Evolutionary conservation across 2,888 invertebrate genomes (phyloP).

Genomic region (Acanthacorydalis orientalis): DNA sequence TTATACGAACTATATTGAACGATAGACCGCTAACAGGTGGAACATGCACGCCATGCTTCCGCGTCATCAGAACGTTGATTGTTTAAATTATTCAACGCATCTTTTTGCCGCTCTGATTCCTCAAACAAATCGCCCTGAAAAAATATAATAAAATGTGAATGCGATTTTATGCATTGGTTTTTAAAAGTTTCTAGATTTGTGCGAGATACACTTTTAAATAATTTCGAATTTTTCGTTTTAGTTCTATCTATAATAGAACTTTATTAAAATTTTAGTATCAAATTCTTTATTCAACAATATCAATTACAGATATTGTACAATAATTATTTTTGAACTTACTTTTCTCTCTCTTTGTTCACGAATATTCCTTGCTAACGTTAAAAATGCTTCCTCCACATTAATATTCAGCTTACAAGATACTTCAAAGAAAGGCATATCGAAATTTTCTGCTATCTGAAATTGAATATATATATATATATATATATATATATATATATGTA

Average conservation of each 20-base stretch:
- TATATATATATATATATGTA: too few relatives aligned
- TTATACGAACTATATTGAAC: not conserved
- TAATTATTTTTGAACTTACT: slow-evolving; percentile 27
- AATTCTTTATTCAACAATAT: too few relatives aligned
- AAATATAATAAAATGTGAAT: too few relatives aligned
- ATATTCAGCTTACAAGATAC: slow-evolving; percentile 76
- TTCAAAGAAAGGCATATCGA: slow-evolving; percentile 78
- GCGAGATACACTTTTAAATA: too few relatives aligned
- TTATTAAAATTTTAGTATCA: too few relatives aligned
- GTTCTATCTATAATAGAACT: too few relatives aligned
- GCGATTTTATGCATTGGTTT: too few relatives aligned
- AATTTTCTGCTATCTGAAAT: slow-evolving; percentile 66
- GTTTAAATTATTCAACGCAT: slow-evolving; percentile 20
- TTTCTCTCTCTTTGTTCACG: slow-evolving; percentile 62
- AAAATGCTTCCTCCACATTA: slow-evolving; percentile 69
- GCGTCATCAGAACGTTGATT: slow-evolving; percentile 2
- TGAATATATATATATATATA: not conserved
- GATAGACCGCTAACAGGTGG: slow-evolving; percentile 7
- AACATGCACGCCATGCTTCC: slow-evolving; percentile 7
- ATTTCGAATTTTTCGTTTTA: too few relatives aligned
- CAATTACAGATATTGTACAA: not conserved
- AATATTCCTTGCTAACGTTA: slow-evolving; percentile 66
- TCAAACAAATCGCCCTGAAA: slow-evolving; percentile 30
- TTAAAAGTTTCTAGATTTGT: too few relatives aligned
- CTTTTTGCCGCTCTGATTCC: slow-evolving; percentile 22